phyloP scores from a whole-genome alignment of 2,797 vertebrate species.

The Monodelphis domestica region DNA sequence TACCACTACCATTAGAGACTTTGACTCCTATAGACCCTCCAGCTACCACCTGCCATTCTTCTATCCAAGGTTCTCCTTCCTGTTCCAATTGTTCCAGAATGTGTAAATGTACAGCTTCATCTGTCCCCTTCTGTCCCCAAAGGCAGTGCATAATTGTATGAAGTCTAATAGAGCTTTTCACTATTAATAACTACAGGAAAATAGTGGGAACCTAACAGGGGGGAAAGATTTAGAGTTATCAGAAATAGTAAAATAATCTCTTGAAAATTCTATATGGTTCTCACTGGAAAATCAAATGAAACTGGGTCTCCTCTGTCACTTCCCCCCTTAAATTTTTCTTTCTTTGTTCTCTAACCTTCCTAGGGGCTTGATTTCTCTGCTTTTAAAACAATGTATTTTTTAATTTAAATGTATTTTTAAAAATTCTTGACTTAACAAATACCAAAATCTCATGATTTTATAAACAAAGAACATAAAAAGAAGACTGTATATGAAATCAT shows the following conservation, averaged over 20 bases:
- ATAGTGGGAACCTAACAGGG: neutral
- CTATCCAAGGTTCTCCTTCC: neutral
- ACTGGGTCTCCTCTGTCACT: neutral
- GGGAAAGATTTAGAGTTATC: neutral
- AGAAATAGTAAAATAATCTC: neutral
- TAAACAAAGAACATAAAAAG: neutral
- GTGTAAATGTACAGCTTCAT: neutral
- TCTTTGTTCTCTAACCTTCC: neutral
- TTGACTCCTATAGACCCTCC: neutral
- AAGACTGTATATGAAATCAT: neutral
- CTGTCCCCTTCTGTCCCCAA: neutral
- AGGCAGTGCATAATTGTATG: neutral
- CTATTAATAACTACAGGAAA: neutral
- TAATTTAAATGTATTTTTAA: neutral
- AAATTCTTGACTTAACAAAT: neutral
- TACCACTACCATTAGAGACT: neutral
- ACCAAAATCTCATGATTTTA: neutral
- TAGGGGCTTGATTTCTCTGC: neutral
- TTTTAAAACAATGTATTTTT: neutral
- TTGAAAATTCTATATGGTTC: neutral
- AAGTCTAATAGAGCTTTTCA: neutral
- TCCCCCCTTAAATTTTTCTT: neutral
- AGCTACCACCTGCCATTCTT: neutral
- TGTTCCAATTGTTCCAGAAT: neutral
- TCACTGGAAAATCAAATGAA: neutral